These are phyloP conservation scores for Scaptomyza flava DNA, from an alignment of 2,888 invertebrate genomes.

Conservation along the genomic window DNA sequence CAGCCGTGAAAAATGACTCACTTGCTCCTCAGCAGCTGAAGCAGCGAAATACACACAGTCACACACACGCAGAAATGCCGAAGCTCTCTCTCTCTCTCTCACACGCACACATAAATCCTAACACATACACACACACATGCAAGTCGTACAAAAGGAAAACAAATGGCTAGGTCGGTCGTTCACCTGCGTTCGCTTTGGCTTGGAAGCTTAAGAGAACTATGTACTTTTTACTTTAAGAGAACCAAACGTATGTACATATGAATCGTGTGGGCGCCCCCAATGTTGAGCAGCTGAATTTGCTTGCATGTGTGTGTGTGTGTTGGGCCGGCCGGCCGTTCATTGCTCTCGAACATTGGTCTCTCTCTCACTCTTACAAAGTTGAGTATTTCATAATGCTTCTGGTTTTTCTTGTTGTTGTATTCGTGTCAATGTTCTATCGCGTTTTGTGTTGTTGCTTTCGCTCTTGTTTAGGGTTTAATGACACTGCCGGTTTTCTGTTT, in stretches of 20 bases:
- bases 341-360: conserved; percentile 53
- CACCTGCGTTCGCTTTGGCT: conserved; percentile 76
- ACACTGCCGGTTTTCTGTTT: conserved; percentile 75
- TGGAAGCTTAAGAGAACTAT: conserved; percentile 41
- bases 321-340: conserved; percentile 70
- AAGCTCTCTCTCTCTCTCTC: conserved; percentile 34
- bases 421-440: conserved; percentile 75
- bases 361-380: conserved; percentile 32
- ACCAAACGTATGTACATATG: conserved; percentile 16
- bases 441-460: conserved; percentile 74
- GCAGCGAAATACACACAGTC: conserved; percentile 20
- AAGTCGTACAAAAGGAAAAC: conserved; percentile 74
- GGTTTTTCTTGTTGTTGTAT: conserved; percentile 75
- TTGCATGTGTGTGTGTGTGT: conserved; percentile 19
- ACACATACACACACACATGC: conserved; percentile 23
- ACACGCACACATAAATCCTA: too few species aligned
- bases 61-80: conserved; percentile 17
- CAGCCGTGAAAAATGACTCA: conserved; percentile 66
- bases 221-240: conserved; percentile 40
- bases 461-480: conserved; percentile 81
- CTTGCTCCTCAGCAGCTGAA: conserved; percentile 61
- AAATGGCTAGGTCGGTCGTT: conserved; percentile 85
- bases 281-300: conserved; percentile 27
- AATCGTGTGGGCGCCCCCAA: conserved; percentile 56
- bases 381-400: conserved; percentile 78